Conservation (phyloP, 2,113 vertebrate species). For the Lamprologus callipterus region DNA sequence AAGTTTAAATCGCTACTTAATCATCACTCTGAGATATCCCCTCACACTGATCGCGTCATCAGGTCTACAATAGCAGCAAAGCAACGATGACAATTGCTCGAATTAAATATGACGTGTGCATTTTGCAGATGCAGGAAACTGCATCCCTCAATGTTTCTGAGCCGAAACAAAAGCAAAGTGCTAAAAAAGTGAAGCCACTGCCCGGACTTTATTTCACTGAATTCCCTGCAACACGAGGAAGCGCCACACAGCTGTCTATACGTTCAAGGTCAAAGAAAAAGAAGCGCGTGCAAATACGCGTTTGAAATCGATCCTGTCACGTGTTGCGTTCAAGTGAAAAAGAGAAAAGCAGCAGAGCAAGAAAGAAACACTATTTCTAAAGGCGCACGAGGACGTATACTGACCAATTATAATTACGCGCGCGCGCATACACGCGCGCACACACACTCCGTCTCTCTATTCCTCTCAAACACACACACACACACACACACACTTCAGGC, state of each 20-base stretch:
- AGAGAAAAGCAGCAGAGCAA: neutral
- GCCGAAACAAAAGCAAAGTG: neutral
- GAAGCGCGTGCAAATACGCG: neutral
- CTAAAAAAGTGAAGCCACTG: neutral
- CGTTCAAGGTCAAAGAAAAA: neutral
- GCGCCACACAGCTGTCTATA: neutral
- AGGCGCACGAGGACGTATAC: neutral
- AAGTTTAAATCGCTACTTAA: neutral
- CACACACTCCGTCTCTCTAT: neutral
- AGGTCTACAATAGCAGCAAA: neutral
- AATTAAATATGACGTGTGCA: neutral
- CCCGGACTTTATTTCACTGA: neutral
- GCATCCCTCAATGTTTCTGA: neutral
- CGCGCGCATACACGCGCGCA: fast-evolving
- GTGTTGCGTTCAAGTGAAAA: neutral
- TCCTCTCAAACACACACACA: neutral
- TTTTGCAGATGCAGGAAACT: neutral
- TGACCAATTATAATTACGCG: neutral
- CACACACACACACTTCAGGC: neutral
- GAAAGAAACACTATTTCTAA: neutral
- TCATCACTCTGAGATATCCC: neutral
- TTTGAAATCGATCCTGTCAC: neutral
- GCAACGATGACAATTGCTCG: neutral
- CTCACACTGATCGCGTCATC: neutral
- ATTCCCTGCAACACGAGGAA: neutral